Evolutionary conservation across 2,888 invertebrate genomes (phyloP).

Genomic region (Pachymerium ferrugineum): DNA sequence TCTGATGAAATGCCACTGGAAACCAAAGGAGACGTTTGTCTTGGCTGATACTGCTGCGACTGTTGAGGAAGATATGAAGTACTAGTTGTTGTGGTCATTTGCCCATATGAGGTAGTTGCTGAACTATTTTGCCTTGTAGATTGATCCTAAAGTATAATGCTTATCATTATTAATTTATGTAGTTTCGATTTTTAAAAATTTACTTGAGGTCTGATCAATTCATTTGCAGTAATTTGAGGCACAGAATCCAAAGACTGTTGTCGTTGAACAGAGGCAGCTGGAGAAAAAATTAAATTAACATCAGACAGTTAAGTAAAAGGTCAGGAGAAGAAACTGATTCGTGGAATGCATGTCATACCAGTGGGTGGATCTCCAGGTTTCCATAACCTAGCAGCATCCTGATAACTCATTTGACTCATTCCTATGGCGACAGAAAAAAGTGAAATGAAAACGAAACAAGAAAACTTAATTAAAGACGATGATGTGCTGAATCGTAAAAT

Average conservation of each 20-base stretch:
- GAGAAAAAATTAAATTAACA: neutral
- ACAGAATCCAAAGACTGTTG: neutral
- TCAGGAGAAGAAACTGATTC: too few relatives aligned
- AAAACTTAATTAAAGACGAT: neutral
- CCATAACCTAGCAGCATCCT: neutral
- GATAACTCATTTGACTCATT: constrained; percentile 15
- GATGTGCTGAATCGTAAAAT: neutral
- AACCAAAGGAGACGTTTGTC: constrained; percentile 34
- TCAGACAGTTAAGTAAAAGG: too few relatives aligned
- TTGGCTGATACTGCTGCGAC: constrained; percentile 7
- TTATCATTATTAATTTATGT: neutral
- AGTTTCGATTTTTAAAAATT: neutral
- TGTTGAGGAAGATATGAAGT: too few relatives aligned
- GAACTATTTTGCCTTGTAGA: neutral
- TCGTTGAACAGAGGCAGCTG: neutral
- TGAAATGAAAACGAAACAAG: too few relatives aligned
- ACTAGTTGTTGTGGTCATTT: neutral
- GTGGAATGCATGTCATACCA: too few relatives aligned
- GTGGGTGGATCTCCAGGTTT: neutral
- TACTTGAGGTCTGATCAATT: neutral
- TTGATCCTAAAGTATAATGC: neutral
- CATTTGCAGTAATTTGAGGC: neutral
- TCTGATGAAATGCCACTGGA: constrained; percentile 36
- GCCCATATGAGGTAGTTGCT: neutral
- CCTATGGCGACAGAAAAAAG: neutral